phyloP scores from a whole-genome alignment of 1,140 invertebrate species.

The Drosophila suzukii region DNA sequence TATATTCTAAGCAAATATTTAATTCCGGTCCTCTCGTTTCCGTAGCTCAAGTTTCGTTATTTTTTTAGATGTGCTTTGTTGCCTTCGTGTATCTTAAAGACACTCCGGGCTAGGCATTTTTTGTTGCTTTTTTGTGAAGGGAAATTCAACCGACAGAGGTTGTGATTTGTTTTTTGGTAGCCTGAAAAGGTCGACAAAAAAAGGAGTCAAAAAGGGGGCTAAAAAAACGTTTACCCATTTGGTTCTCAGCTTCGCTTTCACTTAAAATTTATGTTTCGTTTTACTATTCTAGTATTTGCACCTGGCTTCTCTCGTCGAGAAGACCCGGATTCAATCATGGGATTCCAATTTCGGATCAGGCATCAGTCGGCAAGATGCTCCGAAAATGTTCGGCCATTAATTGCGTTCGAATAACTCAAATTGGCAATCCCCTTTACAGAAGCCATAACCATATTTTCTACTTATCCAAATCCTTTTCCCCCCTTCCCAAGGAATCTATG shows the following conservation, averaged over 20 bases:
- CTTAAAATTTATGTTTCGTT: conserved; percentile 69
- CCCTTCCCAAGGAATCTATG: not conserved
- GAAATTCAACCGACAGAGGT: conserved; percentile 4
- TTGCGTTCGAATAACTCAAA: conserved; percentile 49
- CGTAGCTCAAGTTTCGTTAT: not conserved
- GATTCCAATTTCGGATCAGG: conserved; percentile 1
- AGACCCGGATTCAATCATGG: conserved; percentile 24
- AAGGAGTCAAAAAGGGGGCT: not conserved
- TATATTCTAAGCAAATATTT: conserved; percentile 79
- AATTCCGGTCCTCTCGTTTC: conserved; percentile 45
- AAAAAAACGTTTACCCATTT: conserved; percentile 40
- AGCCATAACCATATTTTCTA: conserved; percentile 47
- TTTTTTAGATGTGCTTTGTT: too few relatives aligned
- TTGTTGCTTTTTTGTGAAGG: conserved; percentile 1
- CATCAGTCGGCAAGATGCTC: conserved; percentile 13
- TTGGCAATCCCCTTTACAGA: conserved; percentile 25
- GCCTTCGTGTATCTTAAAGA: conserved; percentile 6
- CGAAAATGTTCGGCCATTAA: conserved; percentile 29
- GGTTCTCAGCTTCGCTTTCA: conserved; percentile 32
- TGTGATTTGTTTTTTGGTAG: conserved; percentile 19
- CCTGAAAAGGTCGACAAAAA: conserved; percentile 7
- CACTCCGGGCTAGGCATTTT: conserved; percentile 12
- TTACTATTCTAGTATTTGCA: conserved; percentile 41
- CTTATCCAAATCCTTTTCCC: conserved; percentile 34
- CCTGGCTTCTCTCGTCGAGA: conserved; percentile 6